A percentile compares a stretch with the other conserved stretches of the same genome.
phyloP scores from a whole-genome alignment of 2,888 invertebrate species.

The Drosophila kambysellisi region DNA sequence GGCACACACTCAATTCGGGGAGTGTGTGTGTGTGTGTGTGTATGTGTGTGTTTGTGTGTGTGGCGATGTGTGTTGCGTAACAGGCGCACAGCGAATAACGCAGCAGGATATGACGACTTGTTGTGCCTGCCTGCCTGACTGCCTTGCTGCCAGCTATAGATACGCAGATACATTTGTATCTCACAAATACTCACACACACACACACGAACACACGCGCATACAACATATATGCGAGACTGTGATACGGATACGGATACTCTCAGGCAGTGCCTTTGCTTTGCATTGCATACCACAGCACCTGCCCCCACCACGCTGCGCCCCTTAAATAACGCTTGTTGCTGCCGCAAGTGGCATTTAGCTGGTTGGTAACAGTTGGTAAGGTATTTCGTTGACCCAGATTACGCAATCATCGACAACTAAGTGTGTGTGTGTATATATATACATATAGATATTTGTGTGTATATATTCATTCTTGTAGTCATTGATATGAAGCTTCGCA shows the following conservation, averaged over 20 bases:
- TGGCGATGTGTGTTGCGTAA: slow-evolving; percentile 70
- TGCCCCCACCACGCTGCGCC: background rate
- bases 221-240: slow-evolving; percentile 4
- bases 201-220: slow-evolving; percentile 16
- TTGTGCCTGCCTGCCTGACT: slow-evolving; percentile 29
- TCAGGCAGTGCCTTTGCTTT: slow-evolving; percentile 33
- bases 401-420: slow-evolving; percentile 63
- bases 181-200: slow-evolving; percentile 40
- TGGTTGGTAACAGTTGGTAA: slow-evolving; percentile 12
- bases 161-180: slow-evolving; percentile 70
- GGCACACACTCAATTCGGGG: slow-evolving; percentile 15
- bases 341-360: slow-evolving; percentile 43
- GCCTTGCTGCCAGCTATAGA: slow-evolving; percentile 29
- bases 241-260: slow-evolving; percentile 25
- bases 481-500: slow-evolving; percentile 30
- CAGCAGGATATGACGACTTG: slow-evolving; percentile 53
- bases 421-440: background rate
- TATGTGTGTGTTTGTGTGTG: slow-evolving; percentile 70
- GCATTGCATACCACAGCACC: slow-evolving; percentile 15
- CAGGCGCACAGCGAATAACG: slow-evolving; percentile 70
- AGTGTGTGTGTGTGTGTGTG: slow-evolving; percentile 19
- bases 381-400: slow-evolving; percentile 73
- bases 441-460: background rate
- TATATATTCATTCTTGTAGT: background rate
- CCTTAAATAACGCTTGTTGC: slow-evolving; percentile 44